Percentiles rank a stretch among this genome's conserved stretches.
Conservation (phyloP, 2,888 invertebrate species). For the Anthophora plumipes region DNA sequence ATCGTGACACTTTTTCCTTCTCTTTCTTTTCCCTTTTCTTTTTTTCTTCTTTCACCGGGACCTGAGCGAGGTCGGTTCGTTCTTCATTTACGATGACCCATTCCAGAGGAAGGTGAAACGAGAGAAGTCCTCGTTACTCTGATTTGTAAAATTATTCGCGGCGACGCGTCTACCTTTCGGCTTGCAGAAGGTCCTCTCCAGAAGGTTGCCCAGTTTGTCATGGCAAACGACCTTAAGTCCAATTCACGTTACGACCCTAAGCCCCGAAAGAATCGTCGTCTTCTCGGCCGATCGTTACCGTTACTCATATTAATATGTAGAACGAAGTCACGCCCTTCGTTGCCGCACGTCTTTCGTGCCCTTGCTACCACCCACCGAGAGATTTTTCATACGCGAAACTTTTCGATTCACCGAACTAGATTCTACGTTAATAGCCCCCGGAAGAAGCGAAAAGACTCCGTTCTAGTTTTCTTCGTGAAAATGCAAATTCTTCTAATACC, state of each 20-base stretch:
- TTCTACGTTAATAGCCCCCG: not conserved
- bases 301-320: not conserved
- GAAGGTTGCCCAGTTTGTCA: constrained; percentile 14
- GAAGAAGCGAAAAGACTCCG: not conserved
- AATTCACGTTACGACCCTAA: constrained; percentile 6
- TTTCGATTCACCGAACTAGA: not conserved
- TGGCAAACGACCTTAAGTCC: constrained; percentile 4
- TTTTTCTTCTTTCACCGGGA: constrained; percentile 42
- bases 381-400: not conserved
- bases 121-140: constrained; percentile 29
- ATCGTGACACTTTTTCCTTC: constrained; percentile 9
- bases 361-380: not conserved
- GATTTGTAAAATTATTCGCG: constrained; percentile 44
- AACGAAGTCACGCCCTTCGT: not conserved
- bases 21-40: constrained; percentile 41
- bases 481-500: constrained; percentile 7
- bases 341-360: not conserved
- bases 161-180: not conserved
- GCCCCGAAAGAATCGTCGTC: not conserved
- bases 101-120: constrained; percentile 33
- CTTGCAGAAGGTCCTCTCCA: not conserved
- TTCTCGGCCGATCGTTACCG: not conserved
- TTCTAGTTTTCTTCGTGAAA: not conserved
- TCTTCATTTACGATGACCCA: constrained; percentile 53
- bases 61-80: constrained; percentile 20